Evolutionary conservation across 2,888 invertebrate species (phyloP).

Genomic region (Blastobasis lacticolella): DNA sequence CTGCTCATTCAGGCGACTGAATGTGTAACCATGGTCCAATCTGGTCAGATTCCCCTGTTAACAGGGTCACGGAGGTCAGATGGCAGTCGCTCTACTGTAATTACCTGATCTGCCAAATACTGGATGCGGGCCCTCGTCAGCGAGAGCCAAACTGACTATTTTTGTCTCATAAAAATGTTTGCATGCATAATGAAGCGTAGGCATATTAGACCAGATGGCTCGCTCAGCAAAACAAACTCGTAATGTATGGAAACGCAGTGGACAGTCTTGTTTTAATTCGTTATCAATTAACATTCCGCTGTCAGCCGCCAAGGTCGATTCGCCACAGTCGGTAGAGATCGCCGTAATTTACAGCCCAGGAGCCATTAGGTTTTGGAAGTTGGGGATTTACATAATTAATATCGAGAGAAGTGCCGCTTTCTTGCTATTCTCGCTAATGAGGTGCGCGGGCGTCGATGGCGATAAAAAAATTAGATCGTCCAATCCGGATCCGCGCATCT

Average conservation of each 20-base stretch:
- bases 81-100: no score
- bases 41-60: no score
- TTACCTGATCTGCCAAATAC: no score
- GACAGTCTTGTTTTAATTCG: constrained; percentile 12
- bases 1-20: no score
- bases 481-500: constrained; percentile 12
- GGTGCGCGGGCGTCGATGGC: constrained; percentile 4
- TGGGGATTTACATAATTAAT: constrained; percentile 31
- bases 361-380: constrained; percentile 17
- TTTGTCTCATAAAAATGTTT: no score
- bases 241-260: background rate
- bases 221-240: no score
- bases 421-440: constrained; percentile 16
- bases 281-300: constrained; percentile 18
- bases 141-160: no score
- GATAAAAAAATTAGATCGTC: constrained; percentile 12
- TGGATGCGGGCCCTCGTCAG: no score
- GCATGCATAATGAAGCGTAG: no score
- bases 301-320: constrained; percentile 19
- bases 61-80: no score
- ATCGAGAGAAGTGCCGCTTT: constrained; percentile 23
- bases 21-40: no score
- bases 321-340: constrained; percentile 11
- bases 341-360: constrained; percentile 15
- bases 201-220: no score